phyloP scores from a whole-genome alignment of 64 coral and sea anemone genomes.

The Acropora yongei region DNA sequence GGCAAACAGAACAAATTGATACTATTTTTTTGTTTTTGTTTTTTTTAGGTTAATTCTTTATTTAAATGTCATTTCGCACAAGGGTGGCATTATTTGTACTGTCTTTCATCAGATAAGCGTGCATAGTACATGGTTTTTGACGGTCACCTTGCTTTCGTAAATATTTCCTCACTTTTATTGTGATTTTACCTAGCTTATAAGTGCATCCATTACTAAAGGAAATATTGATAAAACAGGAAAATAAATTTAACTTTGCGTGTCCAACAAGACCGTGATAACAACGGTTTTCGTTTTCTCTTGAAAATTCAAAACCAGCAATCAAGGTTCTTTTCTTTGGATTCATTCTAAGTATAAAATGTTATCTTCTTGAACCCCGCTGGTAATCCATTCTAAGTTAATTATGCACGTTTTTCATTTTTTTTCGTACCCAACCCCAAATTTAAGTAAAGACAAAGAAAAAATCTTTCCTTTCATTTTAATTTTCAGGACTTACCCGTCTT shows the following conservation, averaged over 20 bases:
- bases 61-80: too few relatives aligned
- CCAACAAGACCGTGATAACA: not conserved
- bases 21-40: not conserved
- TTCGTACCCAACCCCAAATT: slow-evolving; percentile 13
- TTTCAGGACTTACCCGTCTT: too few relatives aligned
- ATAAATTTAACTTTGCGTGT: not conserved
- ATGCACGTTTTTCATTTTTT: slow-evolving; percentile 21
- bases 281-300: not conserved
- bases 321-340: too few relatives aligned
- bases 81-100: not conserved
- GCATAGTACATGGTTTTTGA: not conserved
- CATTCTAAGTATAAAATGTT: too few relatives aligned
- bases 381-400: not conserved
- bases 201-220: not conserved
- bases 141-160: not conserved
- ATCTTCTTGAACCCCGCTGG: not conserved
- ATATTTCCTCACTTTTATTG: not conserved
- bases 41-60: not conserved
- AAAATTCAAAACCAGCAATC: not conserved
- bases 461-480: not conserved
- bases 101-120: not conserved
- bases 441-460: not conserved
- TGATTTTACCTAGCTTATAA: not conserved
- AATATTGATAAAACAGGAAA: not conserved
- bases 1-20: not conserved